Evolutionary conservation across 2,888 invertebrate genomes (phyloP), one percentile per base, ranked within the genome.

Genomic region (Conistra vaccinii): DNA sequence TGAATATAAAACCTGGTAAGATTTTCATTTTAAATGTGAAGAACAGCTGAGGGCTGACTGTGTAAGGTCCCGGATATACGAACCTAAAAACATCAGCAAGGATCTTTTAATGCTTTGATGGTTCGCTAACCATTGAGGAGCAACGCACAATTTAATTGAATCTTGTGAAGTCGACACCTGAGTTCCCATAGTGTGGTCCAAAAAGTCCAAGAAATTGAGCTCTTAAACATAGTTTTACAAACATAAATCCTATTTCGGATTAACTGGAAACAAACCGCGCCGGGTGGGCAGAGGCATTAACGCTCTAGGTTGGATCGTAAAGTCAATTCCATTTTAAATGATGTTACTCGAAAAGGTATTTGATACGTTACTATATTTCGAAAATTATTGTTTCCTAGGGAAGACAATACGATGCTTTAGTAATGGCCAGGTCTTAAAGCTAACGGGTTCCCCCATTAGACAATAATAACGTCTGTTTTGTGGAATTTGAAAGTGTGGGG

Each of bases 201-300:
- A 14, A 35, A 73, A 14, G 2, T 35, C 23, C 7, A 62, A 35
- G 26, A 61, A 76, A 60, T 32, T 0, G 2, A 42, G 5, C 26
- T 26, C 17, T 26, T 23, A 23, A 29, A 39, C 57, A 62, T 29
- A n/a, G 23, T 20, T 39, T n/a, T 48, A 32, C 12, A 23, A n/a
- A 62, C 4, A 45, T 57, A 57, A 53, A 35, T 45, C 35, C 45
- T 81, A 45, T 51, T 69, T 76, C 4, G 14, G 26, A 55, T 39
- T 55, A 76, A 65, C 23, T 69, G 65, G 82, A 26, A 81, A 81
- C 65, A 69, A 20, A 42, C 82, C 82, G n/a, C 26, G 5, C 87
- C 81, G 86, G 88, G 89, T 87, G 87, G 86, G 85, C 83, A 83
- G 61, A 67, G 23, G 61, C 75, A 81, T 86, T 83, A 86, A 85